Evolutionary conservation across 1,140 invertebrate genomes (phyloP), one percentile per base, ranked within the genome.

Genomic region (Calosoma granatense): DNA sequence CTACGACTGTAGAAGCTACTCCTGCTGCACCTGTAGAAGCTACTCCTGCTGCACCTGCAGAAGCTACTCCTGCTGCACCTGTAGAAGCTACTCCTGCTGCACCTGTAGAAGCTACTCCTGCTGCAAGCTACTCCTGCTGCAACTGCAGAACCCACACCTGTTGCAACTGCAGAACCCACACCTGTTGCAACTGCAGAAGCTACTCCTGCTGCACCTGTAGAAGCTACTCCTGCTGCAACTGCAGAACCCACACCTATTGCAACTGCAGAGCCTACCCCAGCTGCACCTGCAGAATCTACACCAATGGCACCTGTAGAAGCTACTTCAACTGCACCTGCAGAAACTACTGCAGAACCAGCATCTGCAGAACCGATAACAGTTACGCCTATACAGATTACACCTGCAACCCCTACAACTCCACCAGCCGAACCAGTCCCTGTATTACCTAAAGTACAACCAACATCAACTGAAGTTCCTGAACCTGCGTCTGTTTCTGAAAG

Each of bases 401-500:
- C n/a, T 52, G 52, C 22, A 17, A 22, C 47, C 30, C 20, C 54
- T 22, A 26, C 51, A 23, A 21, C 51, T 12, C 20, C 30, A 53
- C 55, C 54, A 51, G 3, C 53, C 65, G 69, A 63, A 57, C 73
- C 68, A 54, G 65, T 72, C 56, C 61, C 61, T 15, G 61, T 61
- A 43, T 68, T 64, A 30, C 70, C 68, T n/a, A n/a, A n/a, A n/a
- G n/a, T n/a, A 21, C 51, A 26, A 54, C 17, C 60, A 26, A 15
- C 56, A 2, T 20, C 22, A 54, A 71, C 63, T 36, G 67, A 72
- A 47, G 85, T 68, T 54, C 81, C 81, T 60, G 83, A 65, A n/a
- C 81, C 81, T 53, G 80, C 82, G 58, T 78, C 78, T 22, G 22
- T 61, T 56, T 60, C 63, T 6, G 63, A 65, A 56, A 51, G 59